Evolutionary conservation across 2,113 vertebrate genomes (phyloP).

Genomic region (Acrocephalus kingi): DNA sequence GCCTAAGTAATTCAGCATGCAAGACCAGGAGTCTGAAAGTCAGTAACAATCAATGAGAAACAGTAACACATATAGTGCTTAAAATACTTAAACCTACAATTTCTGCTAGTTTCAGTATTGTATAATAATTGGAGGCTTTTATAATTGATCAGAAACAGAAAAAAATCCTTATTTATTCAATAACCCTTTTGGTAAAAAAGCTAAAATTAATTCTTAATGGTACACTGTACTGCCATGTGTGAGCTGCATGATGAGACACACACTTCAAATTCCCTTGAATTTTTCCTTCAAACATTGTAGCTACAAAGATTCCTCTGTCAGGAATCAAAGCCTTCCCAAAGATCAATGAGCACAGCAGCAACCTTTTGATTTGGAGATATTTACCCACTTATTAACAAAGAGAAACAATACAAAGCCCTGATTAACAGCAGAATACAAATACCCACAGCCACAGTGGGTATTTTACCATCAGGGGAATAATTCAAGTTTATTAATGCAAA

Average conservation of each 20-base stretch:
- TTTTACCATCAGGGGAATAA: not conserved
- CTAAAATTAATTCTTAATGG: not conserved
- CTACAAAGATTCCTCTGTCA: not conserved
- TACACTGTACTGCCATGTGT: not conserved
- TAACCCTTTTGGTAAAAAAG: not conserved
- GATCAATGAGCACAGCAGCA: slow-evolving; percentile 8
- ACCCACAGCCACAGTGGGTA: not conserved
- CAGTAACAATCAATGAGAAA: not conserved
- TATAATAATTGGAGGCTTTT: not conserved
- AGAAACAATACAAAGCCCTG: not conserved
- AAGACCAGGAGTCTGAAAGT: not conserved
- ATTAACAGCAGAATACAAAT: not conserved
- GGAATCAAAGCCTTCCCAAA: slow-evolving; percentile 38
- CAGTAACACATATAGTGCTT: fast-evolving
- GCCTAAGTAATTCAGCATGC: not conserved
- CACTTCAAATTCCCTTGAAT: not conserved
- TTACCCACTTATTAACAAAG: slow-evolving; percentile 24
- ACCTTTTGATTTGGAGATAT: slow-evolving; percentile 28
- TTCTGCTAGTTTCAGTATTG: not conserved
- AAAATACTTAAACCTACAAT: not conserved
- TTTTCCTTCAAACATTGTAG: not conserved
- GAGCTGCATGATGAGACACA: not conserved
- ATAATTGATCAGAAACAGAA: not conserved
- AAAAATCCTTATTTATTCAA: not conserved
- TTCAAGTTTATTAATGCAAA: not conserved